phyloP scores from a whole-genome alignment of 2,888 invertebrate genomes.

The Crocallis elinguaria region DNA sequence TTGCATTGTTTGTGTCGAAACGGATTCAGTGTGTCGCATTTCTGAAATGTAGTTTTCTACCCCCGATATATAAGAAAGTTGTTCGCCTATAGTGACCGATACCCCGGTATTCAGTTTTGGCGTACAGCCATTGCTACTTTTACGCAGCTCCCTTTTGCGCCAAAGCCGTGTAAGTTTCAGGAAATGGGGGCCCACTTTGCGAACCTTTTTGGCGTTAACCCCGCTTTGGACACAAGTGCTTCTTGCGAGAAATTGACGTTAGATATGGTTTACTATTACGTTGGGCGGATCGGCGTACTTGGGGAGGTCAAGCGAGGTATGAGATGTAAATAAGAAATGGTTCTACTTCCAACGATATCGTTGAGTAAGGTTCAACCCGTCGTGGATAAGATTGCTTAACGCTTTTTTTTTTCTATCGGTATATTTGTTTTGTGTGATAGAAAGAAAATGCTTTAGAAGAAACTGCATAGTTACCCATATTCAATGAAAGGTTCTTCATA shows the following conservation, averaged over 20 bases:
- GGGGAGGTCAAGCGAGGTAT: neutral
- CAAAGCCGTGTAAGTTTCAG: constrained; percentile 2
- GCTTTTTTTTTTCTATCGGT: no score
- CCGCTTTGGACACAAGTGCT: neutral
- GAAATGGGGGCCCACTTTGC: constrained; percentile 5
- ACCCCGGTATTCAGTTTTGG: neutral
- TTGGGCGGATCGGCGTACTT: neutral
- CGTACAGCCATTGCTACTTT: constrained; percentile 4
- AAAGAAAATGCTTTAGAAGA: no score
- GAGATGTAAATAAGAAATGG: neutral
- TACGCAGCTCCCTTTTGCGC: neutral
- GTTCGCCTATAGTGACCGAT: neutral
- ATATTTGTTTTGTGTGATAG: no score
- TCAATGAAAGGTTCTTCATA: no score
- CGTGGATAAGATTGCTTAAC: no score
- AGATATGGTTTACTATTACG: neutral
- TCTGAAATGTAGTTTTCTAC: neutral
- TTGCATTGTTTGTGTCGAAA: neutral
- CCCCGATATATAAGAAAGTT: neutral
- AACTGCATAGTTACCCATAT: no score
- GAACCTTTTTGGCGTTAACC: constrained; percentile 10
- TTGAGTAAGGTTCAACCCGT: no score
- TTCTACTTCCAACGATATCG: neutral
- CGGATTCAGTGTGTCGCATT: neutral
- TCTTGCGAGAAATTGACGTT: neutral